Conservation (phyloP, 2,888 invertebrate genomes). For the Stramonita haemastoma region DNA sequence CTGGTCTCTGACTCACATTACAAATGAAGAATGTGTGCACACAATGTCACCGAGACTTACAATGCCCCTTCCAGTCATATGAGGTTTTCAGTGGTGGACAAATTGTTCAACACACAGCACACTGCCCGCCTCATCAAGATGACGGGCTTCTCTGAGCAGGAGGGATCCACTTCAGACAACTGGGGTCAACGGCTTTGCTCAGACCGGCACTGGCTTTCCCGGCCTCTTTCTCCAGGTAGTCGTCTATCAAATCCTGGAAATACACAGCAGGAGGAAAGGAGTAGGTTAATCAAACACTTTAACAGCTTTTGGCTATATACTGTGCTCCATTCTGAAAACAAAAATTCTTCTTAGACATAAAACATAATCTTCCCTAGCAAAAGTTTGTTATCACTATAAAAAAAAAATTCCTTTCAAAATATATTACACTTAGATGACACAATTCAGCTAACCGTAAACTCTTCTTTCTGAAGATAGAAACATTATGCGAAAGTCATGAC, state of each 20-base stretch:
- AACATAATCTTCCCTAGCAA: background rate
- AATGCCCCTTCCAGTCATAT: too few species aligned
- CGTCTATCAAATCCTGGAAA: conserved; percentile 92
- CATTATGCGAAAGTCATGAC: too few species aligned
- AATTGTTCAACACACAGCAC: too few species aligned
- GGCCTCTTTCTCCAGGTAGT: conserved; percentile 90
- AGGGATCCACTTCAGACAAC: conserved; percentile 92
- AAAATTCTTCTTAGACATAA: too few species aligned
- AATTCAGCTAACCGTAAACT: too few species aligned
- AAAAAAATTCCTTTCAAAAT: background rate
- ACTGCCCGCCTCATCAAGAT: conserved; percentile 36
- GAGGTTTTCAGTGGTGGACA: too few species aligned
- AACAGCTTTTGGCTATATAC: background rate
- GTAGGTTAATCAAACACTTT: background rate
- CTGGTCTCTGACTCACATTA: too few species aligned
- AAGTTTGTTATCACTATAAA: background rate
- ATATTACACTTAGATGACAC: background rate
- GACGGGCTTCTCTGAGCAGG: conserved; percentile 60
- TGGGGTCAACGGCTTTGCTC: conserved; percentile 91
- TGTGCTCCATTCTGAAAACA: background rate
- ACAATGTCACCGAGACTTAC: too few species aligned
- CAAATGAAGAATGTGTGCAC: too few species aligned
- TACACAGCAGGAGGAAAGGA: background rate
- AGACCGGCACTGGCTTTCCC: conserved; percentile 83
- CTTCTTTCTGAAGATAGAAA: too few species aligned